Percentiles rank a stretch among this genome's conserved stretches.
These are phyloP conservation scores for Pseudolycoriella hygida DNA, from an alignment of 2,888 invertebrate genomes.

Conservation along the genomic window DNA sequence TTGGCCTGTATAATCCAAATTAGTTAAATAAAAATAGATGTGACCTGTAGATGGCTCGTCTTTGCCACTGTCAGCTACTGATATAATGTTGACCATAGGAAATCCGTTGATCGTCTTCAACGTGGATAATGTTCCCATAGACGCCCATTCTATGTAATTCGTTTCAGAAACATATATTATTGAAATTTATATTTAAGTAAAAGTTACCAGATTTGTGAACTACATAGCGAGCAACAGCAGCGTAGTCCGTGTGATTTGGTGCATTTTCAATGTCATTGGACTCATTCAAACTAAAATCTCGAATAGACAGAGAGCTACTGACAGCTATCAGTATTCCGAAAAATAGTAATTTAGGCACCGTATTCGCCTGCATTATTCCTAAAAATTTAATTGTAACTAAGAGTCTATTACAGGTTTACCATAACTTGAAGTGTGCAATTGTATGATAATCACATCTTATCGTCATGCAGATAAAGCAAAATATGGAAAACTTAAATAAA, in stretches of 20 bases:
- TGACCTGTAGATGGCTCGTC: slow-evolving; percentile 20
- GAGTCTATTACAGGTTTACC: too few species aligned
- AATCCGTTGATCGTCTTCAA: slow-evolving; percentile 17
- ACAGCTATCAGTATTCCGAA: not conserved
- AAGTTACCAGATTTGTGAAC: slow-evolving; percentile 20
- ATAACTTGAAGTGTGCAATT: too few species aligned
- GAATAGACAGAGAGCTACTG: not conserved
- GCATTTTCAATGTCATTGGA: slow-evolving; percentile 1
- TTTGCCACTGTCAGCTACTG: slow-evolving; percentile 22
- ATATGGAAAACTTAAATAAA: too few species aligned
- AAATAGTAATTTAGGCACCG: not conserved
- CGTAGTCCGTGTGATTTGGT: slow-evolving; percentile 18
- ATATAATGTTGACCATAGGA: slow-evolving; percentile 29
- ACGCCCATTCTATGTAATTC: slow-evolving; percentile 19
- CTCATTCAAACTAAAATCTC: not conserved
- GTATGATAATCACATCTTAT: too few species aligned
- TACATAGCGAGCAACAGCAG: slow-evolving; percentile 22
- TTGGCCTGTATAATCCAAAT: slow-evolving; percentile 26
- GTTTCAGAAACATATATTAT: not conserved
- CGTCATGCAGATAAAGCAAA: too few species aligned
- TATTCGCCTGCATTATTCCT: too few species aligned
- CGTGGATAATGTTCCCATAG: slow-evolving; percentile 25
- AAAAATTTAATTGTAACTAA: too few species aligned
- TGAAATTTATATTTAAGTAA: not conserved
- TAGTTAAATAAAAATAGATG: slow-evolving; percentile 24